Evolutionary conservation across 2,113 vertebrate genomes (phyloP), one percentile per base, ranked within the genome.

Genomic region (Nycticebus coucang): DNA sequence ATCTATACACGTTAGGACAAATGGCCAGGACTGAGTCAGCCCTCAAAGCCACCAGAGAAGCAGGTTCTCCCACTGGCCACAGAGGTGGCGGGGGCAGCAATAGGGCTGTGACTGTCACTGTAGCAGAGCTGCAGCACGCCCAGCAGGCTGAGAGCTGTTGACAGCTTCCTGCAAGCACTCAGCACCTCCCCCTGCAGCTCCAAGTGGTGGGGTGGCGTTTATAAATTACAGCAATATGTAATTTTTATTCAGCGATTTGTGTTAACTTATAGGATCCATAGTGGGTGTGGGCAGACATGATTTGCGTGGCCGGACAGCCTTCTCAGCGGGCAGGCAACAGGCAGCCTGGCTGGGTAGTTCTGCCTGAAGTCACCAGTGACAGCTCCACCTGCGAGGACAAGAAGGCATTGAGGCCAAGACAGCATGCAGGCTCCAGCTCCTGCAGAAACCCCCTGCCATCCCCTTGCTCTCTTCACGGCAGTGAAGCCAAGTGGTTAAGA

Each of bases 221-320:
- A 81, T 77, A 94, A 95, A 91, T 66, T 57, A 37, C 55, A 86
- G 87, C 22, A 60, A 41, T 21, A 4, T 53, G 60, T 95, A 59
- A 85, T 87, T 87, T 97, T 91, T 80, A 81, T 24, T 79, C 79
- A 68, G 60, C 7, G 71, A 64, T 33, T 45, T 88, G 93, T 50
- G 14, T 66, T 93, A 83, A 87, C 5, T 13, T 41, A 91, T 2
- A 68, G 88, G 91, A 45, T 82, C 93, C 74, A 26, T 74, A 71
- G 5, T 55, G 41, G 55, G 50, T 26, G 30, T 45, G 17, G 84
- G 90, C 87, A 92, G 84, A 53, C 37, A 15, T 7, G 59, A 22
- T 41, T 60, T 21, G 1, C 33, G 11, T 12, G 30, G 37, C 35
- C 33, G 35, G 77, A 62, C 15, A 37, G 57, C 62, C 53, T 60